Evolutionary conservation across 2,797 vertebrate species (phyloP).

Genomic region (Thamnophis elegans): DNA sequence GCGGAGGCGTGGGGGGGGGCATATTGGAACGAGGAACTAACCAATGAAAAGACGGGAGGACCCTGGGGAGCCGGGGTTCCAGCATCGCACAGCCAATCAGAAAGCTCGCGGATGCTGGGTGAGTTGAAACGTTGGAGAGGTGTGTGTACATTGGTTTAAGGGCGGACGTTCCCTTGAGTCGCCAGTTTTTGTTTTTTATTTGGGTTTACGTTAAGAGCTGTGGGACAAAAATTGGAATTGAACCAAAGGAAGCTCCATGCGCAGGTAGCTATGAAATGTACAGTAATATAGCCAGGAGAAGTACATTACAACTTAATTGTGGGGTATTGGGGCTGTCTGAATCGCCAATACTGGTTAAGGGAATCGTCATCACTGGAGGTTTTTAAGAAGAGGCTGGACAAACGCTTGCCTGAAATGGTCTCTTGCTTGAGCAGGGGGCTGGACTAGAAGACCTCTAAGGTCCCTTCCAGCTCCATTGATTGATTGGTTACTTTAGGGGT

Average conservation of each 20-base stretch:
- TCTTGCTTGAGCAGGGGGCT: background rate
- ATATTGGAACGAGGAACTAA: background rate
- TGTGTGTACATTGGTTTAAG: background rate
- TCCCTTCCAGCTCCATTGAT: background rate
- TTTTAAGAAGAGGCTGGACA: background rate
- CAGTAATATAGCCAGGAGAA: no score
- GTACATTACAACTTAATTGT: background rate
- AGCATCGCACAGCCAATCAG: background rate
- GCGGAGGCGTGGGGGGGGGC: no score
- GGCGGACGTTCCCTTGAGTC: no score
- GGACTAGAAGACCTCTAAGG: background rate
- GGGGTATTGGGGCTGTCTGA: background rate
- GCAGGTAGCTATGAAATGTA: background rate
- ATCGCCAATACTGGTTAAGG: background rate
- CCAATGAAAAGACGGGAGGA: background rate
- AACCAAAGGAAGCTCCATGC: background rate
- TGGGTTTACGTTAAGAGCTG: background rate
- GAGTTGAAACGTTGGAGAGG: background rate
- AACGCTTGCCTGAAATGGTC: background rate
- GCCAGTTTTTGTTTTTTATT: background rate
- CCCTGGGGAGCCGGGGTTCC: background rate
- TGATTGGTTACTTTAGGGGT: background rate
- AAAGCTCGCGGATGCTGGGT: background rate
- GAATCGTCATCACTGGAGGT: background rate
- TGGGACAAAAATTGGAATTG: background rate